Base-by-base conservation (phyloP, 2,113 vertebrate species). In the Apaloderma vittatum region DNA sequence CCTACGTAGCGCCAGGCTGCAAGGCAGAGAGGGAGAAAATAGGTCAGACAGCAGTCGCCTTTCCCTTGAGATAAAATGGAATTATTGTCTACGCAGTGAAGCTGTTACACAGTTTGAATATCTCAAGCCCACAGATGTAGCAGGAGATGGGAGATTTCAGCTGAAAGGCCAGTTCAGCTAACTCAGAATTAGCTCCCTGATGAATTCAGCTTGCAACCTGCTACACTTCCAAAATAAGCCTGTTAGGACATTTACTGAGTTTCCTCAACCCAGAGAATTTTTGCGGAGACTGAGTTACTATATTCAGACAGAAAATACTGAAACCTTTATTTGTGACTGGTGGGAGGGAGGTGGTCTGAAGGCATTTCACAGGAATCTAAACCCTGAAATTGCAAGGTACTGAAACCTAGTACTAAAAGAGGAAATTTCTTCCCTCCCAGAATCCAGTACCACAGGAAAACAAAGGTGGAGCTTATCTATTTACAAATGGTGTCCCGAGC, bases 1-100 rank as follows among this genome's bases (percentile, higher is more conserved):
- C 99, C 99, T 15, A 99, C 98, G 2, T 99, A 99, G 89, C 99
- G 99, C 99, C 99, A 99, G 71, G 98, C 99, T 99, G 98, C 77
- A 97, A 96, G 78, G 88, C 61, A 97, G 68, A 71, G 72, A 87
- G 88, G 15, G 37, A 86, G 21, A 91, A 88, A 92, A 82, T 20
- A 86, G n/a, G 75, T 85, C 65, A 97, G 84, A 93, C 12, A 40
- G 40, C 26, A 96, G 59, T 29, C 0, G 2, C 11, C 30, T 36
- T 83, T 81, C 71, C 58, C 40, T 61, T 52, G 48, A 91, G 85
- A 90, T 29, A 62, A 88, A 93, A 94, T 58, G 23, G 49, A 93
- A 85, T 81, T 85, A 85, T 19, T 62, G 57, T 61, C 61, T 72
- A 71, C 19, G 36, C 36, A 66, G 55, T 76, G 46, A 87, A 80